Evolutionary conservation across 2,888 invertebrate species (phyloP).

Genomic region (Ornithoptera alexandrae): DNA sequence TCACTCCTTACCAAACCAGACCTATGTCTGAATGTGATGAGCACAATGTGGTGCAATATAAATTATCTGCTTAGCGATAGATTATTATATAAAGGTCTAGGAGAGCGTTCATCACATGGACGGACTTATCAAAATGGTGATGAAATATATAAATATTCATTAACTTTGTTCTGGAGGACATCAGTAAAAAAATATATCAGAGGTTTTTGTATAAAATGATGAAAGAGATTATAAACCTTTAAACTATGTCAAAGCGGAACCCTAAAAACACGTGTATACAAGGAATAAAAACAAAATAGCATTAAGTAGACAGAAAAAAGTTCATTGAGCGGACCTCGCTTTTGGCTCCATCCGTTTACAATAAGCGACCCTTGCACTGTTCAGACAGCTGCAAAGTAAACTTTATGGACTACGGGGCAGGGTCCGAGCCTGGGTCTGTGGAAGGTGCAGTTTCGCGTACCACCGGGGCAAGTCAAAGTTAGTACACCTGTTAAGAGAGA

Average conservation of each 20-base stretch:
- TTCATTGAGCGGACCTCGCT: conserved; percentile 65
- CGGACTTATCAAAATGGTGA: no score
- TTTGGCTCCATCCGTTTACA: conserved; percentile 3
- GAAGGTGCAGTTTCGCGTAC: neutral
- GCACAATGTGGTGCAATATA: no score
- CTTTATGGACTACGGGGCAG: neutral
- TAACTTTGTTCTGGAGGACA: no score
- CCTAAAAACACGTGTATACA: conserved; percentile 23
- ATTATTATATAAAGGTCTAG: no score
- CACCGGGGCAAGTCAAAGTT: conserved; percentile 31
- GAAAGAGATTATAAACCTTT: no score
- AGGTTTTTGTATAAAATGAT: no score
- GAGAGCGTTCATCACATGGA: no score
- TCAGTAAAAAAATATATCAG: no score
- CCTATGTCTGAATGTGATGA: no score
- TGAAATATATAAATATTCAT: no score
- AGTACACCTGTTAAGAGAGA: conserved; percentile 70
- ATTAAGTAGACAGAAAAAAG: conserved; percentile 68
- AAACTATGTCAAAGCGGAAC: neutral
- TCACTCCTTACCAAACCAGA: no score
- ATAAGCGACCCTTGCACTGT: conserved; percentile 9
- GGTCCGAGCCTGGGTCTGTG: conserved; percentile 12
- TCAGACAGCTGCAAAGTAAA: conserved; percentile 1
- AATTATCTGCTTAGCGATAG: no score
- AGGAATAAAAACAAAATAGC: conserved; percentile 74